These are phyloP conservation scores for Lasioglossum zephyrum DNA, from an alignment of 2,888 invertebrate genomes.

Conservation along the genomic window DNA sequence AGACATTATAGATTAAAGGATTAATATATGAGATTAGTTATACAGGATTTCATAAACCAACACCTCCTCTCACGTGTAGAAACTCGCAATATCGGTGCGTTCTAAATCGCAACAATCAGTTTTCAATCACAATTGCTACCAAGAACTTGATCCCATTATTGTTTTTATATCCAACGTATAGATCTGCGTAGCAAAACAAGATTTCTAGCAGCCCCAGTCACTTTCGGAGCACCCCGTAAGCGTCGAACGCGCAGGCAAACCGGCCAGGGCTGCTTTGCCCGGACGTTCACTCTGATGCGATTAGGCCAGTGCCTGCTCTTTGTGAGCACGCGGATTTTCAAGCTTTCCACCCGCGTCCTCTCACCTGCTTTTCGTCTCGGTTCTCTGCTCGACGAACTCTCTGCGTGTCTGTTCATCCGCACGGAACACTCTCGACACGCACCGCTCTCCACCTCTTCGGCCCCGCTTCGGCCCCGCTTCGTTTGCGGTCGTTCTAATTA, in stretches of 20 bases:
- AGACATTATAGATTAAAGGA: too few species aligned
- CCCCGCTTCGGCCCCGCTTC: constrained; percentile 4
- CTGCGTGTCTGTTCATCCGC: not conserved
- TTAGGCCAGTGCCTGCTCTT: constrained; percentile 72
- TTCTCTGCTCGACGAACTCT: constrained; percentile 6
- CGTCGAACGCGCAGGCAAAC: constrained; percentile 33
- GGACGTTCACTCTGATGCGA: constrained; percentile 74
- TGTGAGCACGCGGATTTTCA: constrained; percentile 70
- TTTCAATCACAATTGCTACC: not conserved
- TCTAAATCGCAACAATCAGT: not conserved
- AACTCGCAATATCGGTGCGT: not conserved
- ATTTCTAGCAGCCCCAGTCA: not conserved
- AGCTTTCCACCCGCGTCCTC: constrained; percentile 32
- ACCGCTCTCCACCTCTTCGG: not conserved
- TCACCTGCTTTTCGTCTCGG: constrained; percentile 2
- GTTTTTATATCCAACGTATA: not conserved
- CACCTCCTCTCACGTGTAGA: too few species aligned
- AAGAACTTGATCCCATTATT: not conserved
- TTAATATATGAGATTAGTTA: not conserved
- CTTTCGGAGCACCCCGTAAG: constrained; percentile 17
- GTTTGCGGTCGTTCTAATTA: constrained; percentile 29
- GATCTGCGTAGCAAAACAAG: not conserved
- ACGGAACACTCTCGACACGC: not conserved
- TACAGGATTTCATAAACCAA: too few species aligned
- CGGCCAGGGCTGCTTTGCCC: constrained; percentile 64